phyloP scores from a whole-genome alignment of 2,888 invertebrate species.

The Neuroscelio doddi region DNA sequence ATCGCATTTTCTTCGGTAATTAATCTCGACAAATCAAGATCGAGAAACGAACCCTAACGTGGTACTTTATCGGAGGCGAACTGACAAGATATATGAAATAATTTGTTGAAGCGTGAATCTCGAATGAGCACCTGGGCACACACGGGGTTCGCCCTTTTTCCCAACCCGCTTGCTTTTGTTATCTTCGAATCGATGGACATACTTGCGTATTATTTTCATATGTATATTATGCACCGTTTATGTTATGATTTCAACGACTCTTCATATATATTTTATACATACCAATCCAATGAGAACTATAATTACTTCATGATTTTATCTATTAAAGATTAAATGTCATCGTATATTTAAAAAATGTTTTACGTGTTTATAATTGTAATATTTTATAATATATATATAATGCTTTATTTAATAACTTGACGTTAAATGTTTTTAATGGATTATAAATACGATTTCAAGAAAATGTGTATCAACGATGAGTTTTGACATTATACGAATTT shows the following conservation, averaged over 20 bases:
- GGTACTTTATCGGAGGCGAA: conserved; percentile 28
- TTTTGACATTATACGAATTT: no score
- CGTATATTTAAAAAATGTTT: no score
- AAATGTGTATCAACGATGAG: no score
- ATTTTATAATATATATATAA: no score
- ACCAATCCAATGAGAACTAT: no score
- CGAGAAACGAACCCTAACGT: conserved; percentile 11
- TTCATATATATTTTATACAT: conserved; percentile 9
- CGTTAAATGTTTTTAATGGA: no score
- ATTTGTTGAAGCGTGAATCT: conserved; percentile 41
- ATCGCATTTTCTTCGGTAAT: conserved; percentile 23
- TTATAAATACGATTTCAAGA: no score
- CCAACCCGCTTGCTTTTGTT: conserved; percentile 7
- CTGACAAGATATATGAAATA: conserved; percentile 48
- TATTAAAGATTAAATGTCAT: no score
- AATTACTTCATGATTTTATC: no score
- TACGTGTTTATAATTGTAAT: no score
- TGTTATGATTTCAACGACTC: conserved; percentile 24
- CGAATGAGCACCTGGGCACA: conserved; percentile 21
- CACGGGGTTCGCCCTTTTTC: conserved; percentile 7
- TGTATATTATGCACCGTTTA: conserved; percentile 23
- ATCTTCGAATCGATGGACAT: conserved; percentile 24
- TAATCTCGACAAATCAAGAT: conserved; percentile 41
- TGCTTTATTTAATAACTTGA: no score
- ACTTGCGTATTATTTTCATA: conserved; percentile 9